These are phyloP conservation scores for Chrysolina haemoptera DNA, from an alignment of 2,888 invertebrate species.

Conservation along the genomic window DNA sequence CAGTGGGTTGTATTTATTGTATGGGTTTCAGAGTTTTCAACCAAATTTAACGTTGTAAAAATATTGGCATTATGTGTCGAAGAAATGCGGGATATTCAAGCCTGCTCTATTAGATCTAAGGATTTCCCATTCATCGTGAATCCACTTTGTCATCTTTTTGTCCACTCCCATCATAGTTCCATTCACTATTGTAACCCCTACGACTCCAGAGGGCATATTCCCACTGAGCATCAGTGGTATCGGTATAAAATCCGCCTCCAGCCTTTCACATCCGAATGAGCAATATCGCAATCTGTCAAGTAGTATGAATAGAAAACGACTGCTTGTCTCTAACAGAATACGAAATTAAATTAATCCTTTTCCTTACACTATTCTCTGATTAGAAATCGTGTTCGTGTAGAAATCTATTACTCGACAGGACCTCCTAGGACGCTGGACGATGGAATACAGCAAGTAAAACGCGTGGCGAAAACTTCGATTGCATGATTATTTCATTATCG, in stretches of 20 bases:
- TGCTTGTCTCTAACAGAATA: slow-evolving; percentile 44
- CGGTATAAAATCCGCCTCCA: neutral
- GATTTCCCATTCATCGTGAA: no score
- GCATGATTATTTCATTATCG: neutral
- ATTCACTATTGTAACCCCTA: neutral
- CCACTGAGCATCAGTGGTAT: neutral
- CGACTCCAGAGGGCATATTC: neutral
- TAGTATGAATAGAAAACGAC: slow-evolving; percentile 38
- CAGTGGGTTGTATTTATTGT: no score
- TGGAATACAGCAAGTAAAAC: neutral
- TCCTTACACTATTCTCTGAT: slow-evolving; percentile 41
- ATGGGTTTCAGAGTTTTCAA: no score
- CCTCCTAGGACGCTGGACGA: slow-evolving; percentile 27
- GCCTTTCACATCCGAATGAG: slow-evolving; percentile 29
- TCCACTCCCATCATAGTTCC: neutral
- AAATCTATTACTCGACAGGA: slow-evolving; percentile 35
- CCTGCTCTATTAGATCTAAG: no score
- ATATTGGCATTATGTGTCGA: no score
- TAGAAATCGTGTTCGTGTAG: slow-evolving; percentile 37
- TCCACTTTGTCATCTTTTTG: no score
- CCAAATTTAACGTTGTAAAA: no score
- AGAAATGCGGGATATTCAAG: no score
- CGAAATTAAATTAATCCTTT: slow-evolving; percentile 44
- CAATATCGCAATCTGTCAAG: slow-evolving; percentile 36
- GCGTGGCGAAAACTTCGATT: neutral